A percentile compares a stretch with the other conserved stretches of the same genome.
Conservation (phyloP, 35 echinoderm and acorn worm genomes). For the Chiridota heheva region DNA sequence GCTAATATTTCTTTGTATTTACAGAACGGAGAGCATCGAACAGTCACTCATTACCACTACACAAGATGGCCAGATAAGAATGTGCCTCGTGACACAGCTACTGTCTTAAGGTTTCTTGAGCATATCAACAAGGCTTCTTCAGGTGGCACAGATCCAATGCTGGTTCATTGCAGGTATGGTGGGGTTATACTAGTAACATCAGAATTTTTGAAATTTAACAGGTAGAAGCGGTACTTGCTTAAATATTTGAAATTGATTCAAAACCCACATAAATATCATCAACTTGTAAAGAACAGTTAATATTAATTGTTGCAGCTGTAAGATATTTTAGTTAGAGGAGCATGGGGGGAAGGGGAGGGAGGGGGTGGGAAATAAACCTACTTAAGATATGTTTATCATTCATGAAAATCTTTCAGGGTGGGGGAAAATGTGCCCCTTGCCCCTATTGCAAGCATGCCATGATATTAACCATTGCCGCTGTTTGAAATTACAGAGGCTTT, state of each 20-base stretch:
- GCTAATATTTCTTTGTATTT: not conserved
- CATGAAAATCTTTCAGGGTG: too few relatives aligned
- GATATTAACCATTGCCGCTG: too few relatives aligned
- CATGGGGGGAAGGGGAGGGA: too few relatives aligned
- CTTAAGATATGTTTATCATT: too few relatives aligned
- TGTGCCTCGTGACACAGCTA: constrained; percentile 54
- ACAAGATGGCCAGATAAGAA: constrained; percentile 70
- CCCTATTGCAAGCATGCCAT: too few relatives aligned
- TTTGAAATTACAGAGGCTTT: too few relatives aligned
- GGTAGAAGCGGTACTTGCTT: not conserved
- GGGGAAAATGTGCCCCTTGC: too few relatives aligned
- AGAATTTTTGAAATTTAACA: not conserved
- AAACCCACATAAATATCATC: too few relatives aligned
- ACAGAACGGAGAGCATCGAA: constrained; percentile 14
- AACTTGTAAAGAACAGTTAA: too few relatives aligned
- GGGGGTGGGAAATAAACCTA: too few relatives aligned
- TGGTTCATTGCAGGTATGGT: constrained; percentile 75
- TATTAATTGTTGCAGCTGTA: too few relatives aligned
- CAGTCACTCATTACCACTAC: constrained; percentile 69
- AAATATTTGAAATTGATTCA: not conserved
- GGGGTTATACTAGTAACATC: not conserved
- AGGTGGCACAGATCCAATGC: constrained; percentile 30
- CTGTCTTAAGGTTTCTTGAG: constrained; percentile 56
- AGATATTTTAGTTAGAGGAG: too few relatives aligned
- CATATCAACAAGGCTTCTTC: constrained; percentile 7